Base-by-base conservation (phyloP, 2,797 vertebrate genomes). In the Peromyscus melanophrys region DNA sequence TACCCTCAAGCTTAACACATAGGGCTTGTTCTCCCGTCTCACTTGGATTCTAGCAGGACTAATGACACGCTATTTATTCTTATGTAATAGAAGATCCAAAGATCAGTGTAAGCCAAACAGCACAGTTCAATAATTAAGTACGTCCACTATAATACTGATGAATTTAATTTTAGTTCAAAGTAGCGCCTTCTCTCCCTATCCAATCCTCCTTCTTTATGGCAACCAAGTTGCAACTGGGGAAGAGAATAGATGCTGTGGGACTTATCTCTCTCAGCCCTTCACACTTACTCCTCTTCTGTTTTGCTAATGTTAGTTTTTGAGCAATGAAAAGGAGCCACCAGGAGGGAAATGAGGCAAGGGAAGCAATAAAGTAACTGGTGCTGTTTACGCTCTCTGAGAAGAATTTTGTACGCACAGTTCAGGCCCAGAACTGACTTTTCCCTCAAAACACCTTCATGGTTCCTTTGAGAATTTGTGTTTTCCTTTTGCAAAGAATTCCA, bases 91-190 rank as follows among this genome's bases (percentile, higher is more conserved):
- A 75, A 61, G 85, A 83, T 71, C 14, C 25, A 90, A 52, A 86
- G 27, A 31, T 80, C 57, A 82, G 25, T 63, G 91, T 10, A 93
- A 92, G 8, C 21, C 34, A 77, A 31, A 86, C 55, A 61, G 63
- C 67, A 94, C 10, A 93, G 67, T 91, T 89, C 46, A 73, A 17
- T 73, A 93, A 59, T 65, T 92, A 77, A 83, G 82, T 63, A 43
- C 16, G 37, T 55, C 11, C 9, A 21, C 59, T 92, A 25, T 59
- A 40, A 73, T 40, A 78, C 6, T 87, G 17, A 61, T 73, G 76
- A 73, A 82, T 94, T 90, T 75, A 21, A 83, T 61, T 40, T 63
- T 40, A 27, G 37, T 75, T 84, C 82, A 67, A 86, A 81, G 43
- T 49, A 89, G 55, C 61, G 25, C 40, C 37, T 83, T 77, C 49